Evolutionary conservation across 2,113 vertebrate species (phyloP), one percentile per base, ranked within the genome.

Genomic region (Alexandromys fortis): DNA sequence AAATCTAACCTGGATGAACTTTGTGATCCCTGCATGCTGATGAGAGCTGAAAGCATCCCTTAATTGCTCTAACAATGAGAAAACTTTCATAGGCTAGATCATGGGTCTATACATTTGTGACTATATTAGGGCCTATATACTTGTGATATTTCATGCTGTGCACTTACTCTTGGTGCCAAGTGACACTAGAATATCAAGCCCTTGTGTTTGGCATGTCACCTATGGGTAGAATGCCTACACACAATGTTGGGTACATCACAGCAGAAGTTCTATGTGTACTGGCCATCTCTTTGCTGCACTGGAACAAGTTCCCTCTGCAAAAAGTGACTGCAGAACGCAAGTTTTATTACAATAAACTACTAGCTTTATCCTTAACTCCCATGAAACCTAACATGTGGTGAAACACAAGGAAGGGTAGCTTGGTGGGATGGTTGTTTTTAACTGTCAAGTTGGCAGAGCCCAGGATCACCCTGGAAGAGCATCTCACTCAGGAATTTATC

Each of bases 181-280:
- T 49, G n/a, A 38, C 30, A 83, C 12, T 1, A 38, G 14, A 3
- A 0, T 3, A 38, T 47, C 9, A 26, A 45, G 52, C 33, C 42
- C 9, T 42, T 33, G 70, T 35, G 14, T 90, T 1, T 30, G 42
- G 19, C 82, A 73, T 9, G n/a, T 65, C 4, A 68, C 33, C 63
- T 87, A 75, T 28, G 67, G 14, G 42, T 3, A 5, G 49, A 55
- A 75, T 33, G 35, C 17, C 28, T 33, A 73, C 28, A 61, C 35
- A 68, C 22, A 49, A 52, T 26, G 28, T 38, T 4, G 30, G 79
- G 24, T 28, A 5, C 1, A 11, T 12, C 8, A 0, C 42, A 33
- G 38, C 45, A 26, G 26, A 9, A 42, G 67, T 24, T 52, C 1
- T 6, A 1, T 45, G 4, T 8, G 1, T 1, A 7, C 26, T 8